Base-by-base conservation (phyloP, 2,888 invertebrate genomes). In the Himalopsyche kuldschensis region DNA sequence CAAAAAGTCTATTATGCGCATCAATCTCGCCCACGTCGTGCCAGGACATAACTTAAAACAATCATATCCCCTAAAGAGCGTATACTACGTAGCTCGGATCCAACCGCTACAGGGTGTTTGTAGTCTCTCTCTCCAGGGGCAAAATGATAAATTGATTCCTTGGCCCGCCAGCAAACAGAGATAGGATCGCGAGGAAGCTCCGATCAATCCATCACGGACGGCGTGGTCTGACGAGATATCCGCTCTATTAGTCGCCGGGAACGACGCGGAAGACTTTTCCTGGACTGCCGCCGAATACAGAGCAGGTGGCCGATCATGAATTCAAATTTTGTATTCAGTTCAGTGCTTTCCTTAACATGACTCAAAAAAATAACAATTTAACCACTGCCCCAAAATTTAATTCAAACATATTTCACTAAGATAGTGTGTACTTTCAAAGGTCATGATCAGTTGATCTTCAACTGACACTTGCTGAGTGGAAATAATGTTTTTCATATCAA, bases 151-250 rank as follows among this genome's bases (percentile, higher is more conserved):
- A 85, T 85, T 79, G 83, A 79, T 75, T 77, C 63, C 77, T 75
- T 46, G 81, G 75, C 48, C 32, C 55, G 63, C 83, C 79, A 78
- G 82, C 78, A 85, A 85, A 85, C 85, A 85, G 77, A 46, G 48
- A 85, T 85, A 79, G 78, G 84, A 85, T 85, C 85, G 80, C 47
- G 27, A 80, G 46, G 75, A 63, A 80, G 79, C 77, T 48, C 47
- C 46, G 85, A 81, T 81, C 85, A 81, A 85, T 85, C 84, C 85
- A 85, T 85, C 85, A 85, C 82, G 10, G 75, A 75, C 81, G 76
- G 85, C 84, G 82, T 84, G 84, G 85, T 76, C 78, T 55, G 17
- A 46, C 35, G 77, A 82, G 85, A 85, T 85, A 85, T 85, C 83
- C 79, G 83, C 83, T 78, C 85, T 83, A 81, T 80, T 84, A 84